Percentiles rank a stretch among this genome's conserved stretches.
phyloP scores from a whole-genome alignment of 1,140 invertebrate species.

The Hyphantria cunea region DNA sequence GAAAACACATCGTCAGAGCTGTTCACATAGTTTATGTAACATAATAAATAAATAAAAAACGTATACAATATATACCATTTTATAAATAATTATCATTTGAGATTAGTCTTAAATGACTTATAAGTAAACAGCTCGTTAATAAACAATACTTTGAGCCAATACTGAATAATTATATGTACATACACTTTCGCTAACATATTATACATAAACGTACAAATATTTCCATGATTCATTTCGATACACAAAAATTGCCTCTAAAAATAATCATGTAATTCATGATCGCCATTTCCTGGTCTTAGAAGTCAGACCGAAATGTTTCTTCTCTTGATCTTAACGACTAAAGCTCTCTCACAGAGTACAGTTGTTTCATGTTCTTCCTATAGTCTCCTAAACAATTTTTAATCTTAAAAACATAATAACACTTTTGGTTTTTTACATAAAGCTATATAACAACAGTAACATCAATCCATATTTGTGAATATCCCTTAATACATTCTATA shows the following conservation, averaged over 20 bases:
- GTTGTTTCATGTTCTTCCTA: constrained; percentile 24
- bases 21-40: constrained; percentile 8
- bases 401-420: constrained; percentile 74
- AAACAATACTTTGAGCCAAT: constrained; percentile 76
- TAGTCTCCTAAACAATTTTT: constrained; percentile 38
- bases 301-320: constrained; percentile 18
- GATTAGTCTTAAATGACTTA: constrained; percentile 7
- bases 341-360: constrained; percentile 15
- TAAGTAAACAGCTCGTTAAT: constrained; percentile 44
- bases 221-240: constrained; percentile 15
- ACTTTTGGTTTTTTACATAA: constrained; percentile 78
- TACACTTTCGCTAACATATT: constrained; percentile 14
- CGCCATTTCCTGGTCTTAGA: constrained; percentile 12
- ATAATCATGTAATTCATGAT: constrained; percentile 30
- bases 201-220: constrained; percentile 16
- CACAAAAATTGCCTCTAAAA: constrained; percentile 31
- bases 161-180: constrained; percentile 53
- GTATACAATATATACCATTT: neutral
- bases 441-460: constrained; percentile 80
- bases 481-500: constrained; percentile 61
- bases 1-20: constrained; percentile 19
- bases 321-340: constrained; percentile 10
- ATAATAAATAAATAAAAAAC: neutral
- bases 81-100: neutral
- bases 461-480: constrained; percentile 58